Base-by-base conservation (phyloP, 2,888 invertebrate species). In the Calephelis perditalis region DNA sequence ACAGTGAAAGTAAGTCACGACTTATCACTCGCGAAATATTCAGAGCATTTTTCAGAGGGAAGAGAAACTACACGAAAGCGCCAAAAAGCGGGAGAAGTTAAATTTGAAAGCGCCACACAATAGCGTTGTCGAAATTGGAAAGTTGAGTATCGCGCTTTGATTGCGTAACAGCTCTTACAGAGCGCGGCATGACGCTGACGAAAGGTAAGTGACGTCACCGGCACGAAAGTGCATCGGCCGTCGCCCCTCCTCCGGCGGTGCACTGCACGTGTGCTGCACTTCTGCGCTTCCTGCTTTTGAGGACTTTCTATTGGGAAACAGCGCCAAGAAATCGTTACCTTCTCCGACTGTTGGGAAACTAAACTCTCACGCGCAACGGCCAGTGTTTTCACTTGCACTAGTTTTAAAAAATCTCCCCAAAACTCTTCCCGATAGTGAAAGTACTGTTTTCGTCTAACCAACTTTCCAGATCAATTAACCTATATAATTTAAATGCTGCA, bases 51-150 rank as follows among this genome's bases (percentile, higher is more conserved):
- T 90, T 88, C 89, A 87, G 88, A 77, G 63, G 68, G 80, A 79
- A 80, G 83, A 83, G 86, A 86, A 86, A 83, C 82, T 82, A 76
- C 65, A 86, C 82, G 87, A 88, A 87, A 90, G 88, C 84, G 86
- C 82, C 78, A 75, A 74, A 78, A 74, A 78, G 76, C 81, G 73
- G 77, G 82, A 83, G 82, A 82, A 83, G 85, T 84, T 84, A 84
- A 89, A 88, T 90, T 88, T 89, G 89, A 89, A 90, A 90, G 89
- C 90, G 89, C 88, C 79, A 86, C 82, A 89, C 89, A 90, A 89
- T 89, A 84, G 88, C 84, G 88, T 89, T 89, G 90, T 88, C 88
- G 89, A 89, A 90, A 89, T 90, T 89, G 89, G 89, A 89, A 89
- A 89, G 89, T 89, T 81, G 87, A 87, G 85, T 78, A 80, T 84